These are phyloP conservation scores for Amphiprion clarkii DNA, from an alignment of 2,797 vertebrate species.

Conservation along the genomic window DNA sequence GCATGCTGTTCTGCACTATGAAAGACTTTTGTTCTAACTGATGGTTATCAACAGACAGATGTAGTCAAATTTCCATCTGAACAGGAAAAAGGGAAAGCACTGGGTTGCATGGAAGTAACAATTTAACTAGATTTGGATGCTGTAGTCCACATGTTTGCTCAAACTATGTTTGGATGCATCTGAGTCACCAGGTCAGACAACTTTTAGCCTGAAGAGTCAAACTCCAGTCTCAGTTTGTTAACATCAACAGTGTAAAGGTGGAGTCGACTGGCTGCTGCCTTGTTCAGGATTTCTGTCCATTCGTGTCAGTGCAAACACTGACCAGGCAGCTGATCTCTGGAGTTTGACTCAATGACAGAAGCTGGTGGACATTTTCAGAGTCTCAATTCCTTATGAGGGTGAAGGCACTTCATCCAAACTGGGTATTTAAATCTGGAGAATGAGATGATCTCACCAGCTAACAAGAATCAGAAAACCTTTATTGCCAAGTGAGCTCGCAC, in stretches of 20 bases:
- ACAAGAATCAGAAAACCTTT: constrained; percentile 33
- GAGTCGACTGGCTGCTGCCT: background rate
- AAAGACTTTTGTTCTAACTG: constrained; percentile 37
- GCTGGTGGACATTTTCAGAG: background rate
- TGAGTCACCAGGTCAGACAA: constrained; percentile 25
- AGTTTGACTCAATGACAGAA: constrained; percentile 15
- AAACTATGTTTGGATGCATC: constrained; percentile 21
- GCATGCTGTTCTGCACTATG: constrained; percentile 34
- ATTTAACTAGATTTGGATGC: constrained; percentile 27
- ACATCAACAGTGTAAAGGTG: constrained; percentile 54
- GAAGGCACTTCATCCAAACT: constrained; percentile 34
- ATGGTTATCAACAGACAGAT: constrained; percentile 30
- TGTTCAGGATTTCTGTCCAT: constrained; percentile 13
- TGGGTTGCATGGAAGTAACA: background rate
- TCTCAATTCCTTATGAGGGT: background rate
- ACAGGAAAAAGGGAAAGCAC: constrained; percentile 17
- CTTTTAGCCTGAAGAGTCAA: constrained; percentile 17
- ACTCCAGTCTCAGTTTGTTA: constrained; percentile 1
- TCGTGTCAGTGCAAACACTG: constrained; percentile 13
- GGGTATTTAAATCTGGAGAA: constrained; percentile 59
- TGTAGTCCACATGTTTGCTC: too few relatives aligned
- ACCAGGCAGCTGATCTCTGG: constrained; percentile 24
- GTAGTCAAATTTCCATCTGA: constrained; percentile 17
- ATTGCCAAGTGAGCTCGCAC: too few relatives aligned
- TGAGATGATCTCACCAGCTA: constrained; percentile 74